Base-by-base conservation (phyloP, 2,113 vertebrate species). In the Mobula birostris region DNA sequence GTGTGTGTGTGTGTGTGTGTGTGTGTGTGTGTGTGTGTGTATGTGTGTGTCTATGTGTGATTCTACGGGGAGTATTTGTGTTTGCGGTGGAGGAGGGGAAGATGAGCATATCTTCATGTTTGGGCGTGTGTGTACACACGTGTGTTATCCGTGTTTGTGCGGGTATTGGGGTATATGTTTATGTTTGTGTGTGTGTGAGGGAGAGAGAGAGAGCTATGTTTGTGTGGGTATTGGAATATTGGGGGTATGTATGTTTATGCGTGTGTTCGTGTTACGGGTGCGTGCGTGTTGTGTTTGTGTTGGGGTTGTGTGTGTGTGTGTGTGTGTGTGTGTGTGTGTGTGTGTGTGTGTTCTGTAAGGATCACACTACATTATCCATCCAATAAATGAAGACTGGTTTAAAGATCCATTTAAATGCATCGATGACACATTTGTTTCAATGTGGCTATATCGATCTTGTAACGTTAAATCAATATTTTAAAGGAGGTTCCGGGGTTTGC, bases 381-480 rank as follows among this genome's bases (percentile, higher is more conserved):
- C 66, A 72, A 68, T 48, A 48, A 36, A 48, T 17, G 70, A 74
- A 15, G 29, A 32, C 9, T 29, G 70, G 21, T 12, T 24, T 11
- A 17, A 72, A 72, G 36, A 72, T 72, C 63, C 90, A 92, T 21
- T 72, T 72, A 24, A 36, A 93, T 29, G 21, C 66, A 56, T 63
- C 68, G 72, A 56, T 27, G 70, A 74, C 70, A 93, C 36, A 29
- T 93, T 93, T 56, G 32, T 56, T 56, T 74, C 72, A 93, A 21
- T 93, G 91, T 68, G 40, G 36, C 19, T 29, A 6, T 56, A 74
- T 93, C 70, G 91, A 74, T 93, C 91, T 93, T 93, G 24, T 70
- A 93, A 14, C 24, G 36, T 48, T 93, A 74, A 93, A 56, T 76
- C 91, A 93, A 93, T 93, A 48, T 93, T 93, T 93, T 68, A 36